Base-by-base conservation (phyloP, 2,113 vertebrate species). In the Sylvia atricapilla region DNA sequence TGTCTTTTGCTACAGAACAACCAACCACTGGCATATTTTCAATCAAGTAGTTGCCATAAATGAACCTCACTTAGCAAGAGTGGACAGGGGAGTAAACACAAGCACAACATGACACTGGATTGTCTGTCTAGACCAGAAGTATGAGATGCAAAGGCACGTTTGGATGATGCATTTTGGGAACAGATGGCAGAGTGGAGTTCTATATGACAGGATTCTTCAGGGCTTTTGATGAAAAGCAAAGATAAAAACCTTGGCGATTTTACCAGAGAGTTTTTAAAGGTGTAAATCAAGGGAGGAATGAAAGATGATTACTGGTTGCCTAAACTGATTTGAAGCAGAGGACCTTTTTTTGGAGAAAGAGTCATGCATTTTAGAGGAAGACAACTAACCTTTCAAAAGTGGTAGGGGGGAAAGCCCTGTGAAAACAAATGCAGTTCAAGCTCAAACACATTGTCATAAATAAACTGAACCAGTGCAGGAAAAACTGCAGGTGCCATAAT, bases 341-440 rank as follows among this genome's bases (percentile, higher is more conserved):
- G 13, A 53, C 1, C 3, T 9, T 39, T 72, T 46, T 46, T 43
- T n/a, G 7, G 43, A 60, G 46, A 69, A 58, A 12, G 50, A 80
- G 15, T 13, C 9, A 3, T 33, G 55, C 0, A 10, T n/a, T 77
- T 60, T 3, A 11, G 30, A 78, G 43, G 28, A 67, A 63, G 15
- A 74, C 10, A 86, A 63, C 8, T 50, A 27, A 70, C 17, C 10
- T 77, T 50, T 52, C 23, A 50, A 2, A 74, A 64, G 21, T 21
- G 7, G 13, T 31, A 18, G 6, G 1, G 6, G 6, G n/a, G 7
- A 7, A 75, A 78, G 1, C 8, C 50, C 7, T 37, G 1, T 23
- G 41, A 64, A 86, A 89, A 76, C 13, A 83, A 88, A 85, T 22
- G 12, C 53, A 64, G 11, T 35, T 93, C 16, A 83, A 31, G 68